phyloP scores from a whole-genome alignment of 2,888 invertebrate genomes.

The Balanococcus diminutus region DNA sequence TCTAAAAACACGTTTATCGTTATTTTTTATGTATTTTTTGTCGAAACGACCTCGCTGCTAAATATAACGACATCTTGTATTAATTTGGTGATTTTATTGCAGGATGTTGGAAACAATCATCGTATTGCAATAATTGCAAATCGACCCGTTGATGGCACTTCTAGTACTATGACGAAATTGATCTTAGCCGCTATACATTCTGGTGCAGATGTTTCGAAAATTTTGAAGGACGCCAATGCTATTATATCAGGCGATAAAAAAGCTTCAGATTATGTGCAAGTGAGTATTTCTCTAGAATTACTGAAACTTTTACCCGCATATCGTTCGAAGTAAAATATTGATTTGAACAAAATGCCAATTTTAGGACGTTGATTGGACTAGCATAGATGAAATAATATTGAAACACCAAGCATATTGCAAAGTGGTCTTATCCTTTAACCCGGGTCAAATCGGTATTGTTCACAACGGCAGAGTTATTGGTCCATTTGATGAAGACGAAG shows the following conservation, averaged over 20 bases:
- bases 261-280: constrained; percentile 61
- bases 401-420: constrained; percentile 71
- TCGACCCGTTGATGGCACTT: constrained; percentile 54
- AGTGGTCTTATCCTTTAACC: constrained; percentile 72
- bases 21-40: background rate
- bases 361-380: constrained; percentile 59
- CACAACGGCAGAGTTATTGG: constrained; percentile 90
- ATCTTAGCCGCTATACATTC: constrained; percentile 34
- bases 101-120: constrained; percentile 73
- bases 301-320: too few species aligned
- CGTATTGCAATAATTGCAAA: constrained; percentile 71
- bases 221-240: constrained; percentile 42
- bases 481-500: constrained; percentile 75
- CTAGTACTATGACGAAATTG: background rate
- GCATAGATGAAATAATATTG: constrained; percentile 60
- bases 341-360: background rate
- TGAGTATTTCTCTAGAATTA: constrained; percentile 60
- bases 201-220: background rate
- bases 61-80: too few species aligned
- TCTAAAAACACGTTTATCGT: background rate
- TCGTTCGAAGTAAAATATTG: too few species aligned
- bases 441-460: constrained; percentile 75
- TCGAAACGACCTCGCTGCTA: too few species aligned
- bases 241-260: constrained; percentile 46
- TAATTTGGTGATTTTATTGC: background rate